phyloP scores from a whole-genome alignment of 1,140 invertebrate species.

The Pachyrhynchus sulphureomaculatus region DNA sequence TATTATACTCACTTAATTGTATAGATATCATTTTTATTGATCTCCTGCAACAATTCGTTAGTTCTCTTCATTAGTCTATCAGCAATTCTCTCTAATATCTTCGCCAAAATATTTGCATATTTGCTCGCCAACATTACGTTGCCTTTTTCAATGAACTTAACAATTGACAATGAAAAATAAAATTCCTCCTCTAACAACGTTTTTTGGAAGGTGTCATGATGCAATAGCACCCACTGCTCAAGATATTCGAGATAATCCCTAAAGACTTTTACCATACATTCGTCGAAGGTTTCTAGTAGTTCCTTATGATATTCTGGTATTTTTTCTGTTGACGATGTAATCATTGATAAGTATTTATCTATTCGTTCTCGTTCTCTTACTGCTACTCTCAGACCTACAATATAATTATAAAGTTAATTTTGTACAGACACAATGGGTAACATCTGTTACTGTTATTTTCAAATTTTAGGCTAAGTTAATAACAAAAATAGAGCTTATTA shows the following conservation, averaged over 20 bases:
- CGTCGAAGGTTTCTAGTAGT: slow-evolving; percentile 73
- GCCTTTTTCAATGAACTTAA: slow-evolving; percentile 68
- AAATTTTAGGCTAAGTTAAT: too few relatives aligned
- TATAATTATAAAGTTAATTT: too few relatives aligned
- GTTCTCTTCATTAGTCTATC: slow-evolving; percentile 56
- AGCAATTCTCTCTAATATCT: slow-evolving; percentile 55
- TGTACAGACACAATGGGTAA: too few relatives aligned
- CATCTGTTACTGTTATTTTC: too few relatives aligned
- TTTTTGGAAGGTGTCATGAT: slow-evolving; percentile 68
- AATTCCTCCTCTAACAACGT: slow-evolving; percentile 80
- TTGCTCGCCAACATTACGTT: slow-evolving; percentile 65
- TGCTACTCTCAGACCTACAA: slow-evolving; percentile 66
- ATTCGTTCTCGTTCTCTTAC: slow-evolving; percentile 75
- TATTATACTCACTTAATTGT: slow-evolving; percentile 42
- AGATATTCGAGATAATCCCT: slow-evolving; percentile 74
- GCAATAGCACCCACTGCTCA: slow-evolving; percentile 69
- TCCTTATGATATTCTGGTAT: slow-evolving; percentile 55
- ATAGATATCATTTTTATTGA: slow-evolving; percentile 38
- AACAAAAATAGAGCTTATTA: too few relatives aligned
- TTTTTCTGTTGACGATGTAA: slow-evolving; percentile 50
- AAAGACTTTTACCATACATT: slow-evolving; percentile 64
- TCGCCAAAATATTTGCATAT: slow-evolving; percentile 63
- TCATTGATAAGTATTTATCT: slow-evolving; percentile 67
- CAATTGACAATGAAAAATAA: slow-evolving; percentile 71
- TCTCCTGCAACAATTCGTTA: slow-evolving; percentile 50